Base-by-base conservation (phyloP, 2,888 invertebrate species). In the Plusia festucae region DNA sequence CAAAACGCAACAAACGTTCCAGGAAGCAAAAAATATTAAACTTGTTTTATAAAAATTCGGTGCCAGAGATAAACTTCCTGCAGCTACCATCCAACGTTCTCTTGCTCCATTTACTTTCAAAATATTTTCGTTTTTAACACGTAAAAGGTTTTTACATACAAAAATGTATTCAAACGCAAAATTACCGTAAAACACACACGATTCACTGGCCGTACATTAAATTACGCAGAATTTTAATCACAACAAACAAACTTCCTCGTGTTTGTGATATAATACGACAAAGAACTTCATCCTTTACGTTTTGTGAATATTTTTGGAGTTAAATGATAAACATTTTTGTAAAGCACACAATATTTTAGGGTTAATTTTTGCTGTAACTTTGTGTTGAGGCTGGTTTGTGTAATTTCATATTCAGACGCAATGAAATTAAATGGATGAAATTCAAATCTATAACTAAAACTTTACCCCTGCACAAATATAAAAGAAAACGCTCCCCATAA, bases 231-330 rank as follows among this genome's bases (percentile, higher is more conserved):
- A 32, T 53, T n/a, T 27, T 24, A 27, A 22, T 22, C 20, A 15
- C n/a, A 24, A 24, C 34, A 32, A 56, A 55, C 52, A 40, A 27
- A 52, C 40, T 11, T 40, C 40, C 54, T n/a, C 20, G 40, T 40
- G 34, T 54, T 20, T 40, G 34, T 55, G 54, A 34, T 24, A 46
- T 9, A 27, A 27, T n/a, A n/a, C 5, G 16, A 57, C 27, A 46
- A 57, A 46, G 46, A 56, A 46, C 46, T 15, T 57, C n/a, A 16
- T 27, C 27, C 18, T 13, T 27, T 46, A 57, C 18, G 46, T 27
- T 57, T 16, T 57, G 16, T 24, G 46, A 27, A 57, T 46, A 44
- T 55, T 56, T 56, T 56, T 34, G 15, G 46, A 20, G 46, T 49
- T 20, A 20, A 40, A 40, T 40, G 5, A 40, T 40, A 40, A 40